A percentile compares a stretch with the other conserved stretches of the same genome.
These are phyloP conservation scores for Rhea americana DNA, from an alignment of 2,113 vertebrate genomes.

Conservation along the genomic window DNA sequence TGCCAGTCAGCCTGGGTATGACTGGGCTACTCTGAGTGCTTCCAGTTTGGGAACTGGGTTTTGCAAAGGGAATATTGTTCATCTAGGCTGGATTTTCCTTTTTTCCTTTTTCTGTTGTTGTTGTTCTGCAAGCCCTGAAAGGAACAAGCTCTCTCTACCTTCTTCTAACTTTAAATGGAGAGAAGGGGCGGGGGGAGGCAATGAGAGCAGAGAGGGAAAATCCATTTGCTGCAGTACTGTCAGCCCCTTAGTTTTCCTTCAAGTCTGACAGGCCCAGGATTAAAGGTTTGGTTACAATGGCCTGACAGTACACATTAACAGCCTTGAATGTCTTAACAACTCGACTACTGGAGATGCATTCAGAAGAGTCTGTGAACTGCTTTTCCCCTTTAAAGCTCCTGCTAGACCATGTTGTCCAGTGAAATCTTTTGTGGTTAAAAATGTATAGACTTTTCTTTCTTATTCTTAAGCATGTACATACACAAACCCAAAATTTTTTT, in stretches of 20 bases:
- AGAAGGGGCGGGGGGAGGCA: conserved; percentile 28
- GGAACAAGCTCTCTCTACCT: conserved; percentile 18
- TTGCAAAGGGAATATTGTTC: not conserved
- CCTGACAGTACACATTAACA: conserved; percentile 69
- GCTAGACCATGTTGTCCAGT: conserved; percentile 40
- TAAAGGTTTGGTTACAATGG: conserved; percentile 66
- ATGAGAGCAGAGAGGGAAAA: conserved; percentile 61
- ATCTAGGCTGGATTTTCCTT: not conserved
- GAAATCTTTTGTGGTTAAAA: conserved; percentile 63
- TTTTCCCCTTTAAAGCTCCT: conserved; percentile 70
- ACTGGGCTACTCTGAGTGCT: not conserved
- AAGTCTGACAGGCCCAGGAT: conserved; percentile 60
- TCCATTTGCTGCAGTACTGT: conserved; percentile 50
- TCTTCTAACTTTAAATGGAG: conserved; percentile 53
- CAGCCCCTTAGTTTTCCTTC: conserved; percentile 55
- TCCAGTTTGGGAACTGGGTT: not conserved
- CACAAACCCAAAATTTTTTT: not conserved
- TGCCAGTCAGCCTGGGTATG: not conserved
- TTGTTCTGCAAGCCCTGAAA: conserved; percentile 59
- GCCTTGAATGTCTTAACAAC: conserved; percentile 74
- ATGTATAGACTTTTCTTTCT: conserved; percentile 44
- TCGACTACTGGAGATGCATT: conserved; percentile 66
- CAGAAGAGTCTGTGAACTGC: conserved; percentile 71
- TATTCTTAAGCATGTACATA: not conserved
- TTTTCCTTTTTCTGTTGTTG: not conserved